These are phyloP conservation scores for Carettochelys insculpta DNA, from an alignment of 2,113 vertebrate species.

Conservation along the genomic window DNA sequence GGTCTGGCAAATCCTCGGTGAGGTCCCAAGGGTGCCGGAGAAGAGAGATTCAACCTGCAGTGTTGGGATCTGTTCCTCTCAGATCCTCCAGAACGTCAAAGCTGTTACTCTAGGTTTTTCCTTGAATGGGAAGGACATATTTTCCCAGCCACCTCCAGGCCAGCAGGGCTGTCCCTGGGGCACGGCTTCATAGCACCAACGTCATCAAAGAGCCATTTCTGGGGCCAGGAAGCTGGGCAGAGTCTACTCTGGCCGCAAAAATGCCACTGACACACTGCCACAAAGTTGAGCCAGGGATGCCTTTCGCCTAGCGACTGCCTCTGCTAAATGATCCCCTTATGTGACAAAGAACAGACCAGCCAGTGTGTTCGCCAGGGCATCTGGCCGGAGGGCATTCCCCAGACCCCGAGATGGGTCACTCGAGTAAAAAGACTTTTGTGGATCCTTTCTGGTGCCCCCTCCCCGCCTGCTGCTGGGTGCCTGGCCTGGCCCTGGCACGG, in stretches of 20 bases:
- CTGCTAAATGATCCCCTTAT: not conserved
- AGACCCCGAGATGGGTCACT: not conserved
- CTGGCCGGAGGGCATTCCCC: not conserved
- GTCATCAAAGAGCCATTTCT: not conserved
- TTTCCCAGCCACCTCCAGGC: not conserved
- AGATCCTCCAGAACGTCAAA: not conserved
- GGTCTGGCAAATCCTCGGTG: too few relatives aligned
- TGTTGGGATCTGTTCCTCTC: not conserved
- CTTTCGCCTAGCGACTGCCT: not conserved
- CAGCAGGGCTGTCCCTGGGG: not conserved
- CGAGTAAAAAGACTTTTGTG: slow-evolving; percentile 17
- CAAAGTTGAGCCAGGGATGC: not conserved
- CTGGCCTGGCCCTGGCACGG: not conserved
- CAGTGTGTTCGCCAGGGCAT: not conserved
- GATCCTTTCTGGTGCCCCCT: not conserved
- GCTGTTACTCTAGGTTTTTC: not conserved
- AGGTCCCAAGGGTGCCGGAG: too few relatives aligned
- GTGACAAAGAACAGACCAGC: not conserved
- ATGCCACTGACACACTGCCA: not conserved
- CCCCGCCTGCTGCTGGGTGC: not conserved
- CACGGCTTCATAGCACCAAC: not conserved
- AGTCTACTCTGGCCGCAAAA: not conserved
- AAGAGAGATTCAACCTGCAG: too few relatives aligned
- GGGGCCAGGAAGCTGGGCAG: not conserved
- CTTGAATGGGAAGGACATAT: not conserved